phyloP scores from a whole-genome alignment of 2,888 invertebrate genomes.

The Colletes collaris region DNA sequence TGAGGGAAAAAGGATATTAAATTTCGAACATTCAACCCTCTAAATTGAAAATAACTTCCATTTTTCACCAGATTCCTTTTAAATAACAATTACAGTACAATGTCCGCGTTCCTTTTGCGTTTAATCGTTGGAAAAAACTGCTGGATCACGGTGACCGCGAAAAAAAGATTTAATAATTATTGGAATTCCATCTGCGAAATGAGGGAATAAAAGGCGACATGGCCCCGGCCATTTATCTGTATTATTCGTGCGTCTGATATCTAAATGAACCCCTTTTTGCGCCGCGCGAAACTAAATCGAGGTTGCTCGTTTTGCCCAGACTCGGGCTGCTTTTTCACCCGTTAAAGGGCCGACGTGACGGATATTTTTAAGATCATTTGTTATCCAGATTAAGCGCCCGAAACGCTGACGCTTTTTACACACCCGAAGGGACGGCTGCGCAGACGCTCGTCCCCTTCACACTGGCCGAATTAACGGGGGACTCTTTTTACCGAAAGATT shows the following conservation, averaged over 20 bases:
- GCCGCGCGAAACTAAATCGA: conserved; percentile 5
- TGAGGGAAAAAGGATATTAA: too few species aligned
- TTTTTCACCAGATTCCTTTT: too few species aligned
- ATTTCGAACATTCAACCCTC: too few species aligned
- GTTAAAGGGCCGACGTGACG: conserved; percentile 12
- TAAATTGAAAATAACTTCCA: too few species aligned
- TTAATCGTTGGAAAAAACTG: not conserved
- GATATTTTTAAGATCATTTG: conserved; percentile 49
- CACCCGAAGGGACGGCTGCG: not conserved
- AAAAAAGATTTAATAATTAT: conserved; percentile 37
- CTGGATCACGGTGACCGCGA: not conserved
- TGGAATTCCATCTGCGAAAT: conserved; percentile 36
- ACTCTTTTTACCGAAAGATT: not conserved
- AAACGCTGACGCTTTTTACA: conserved; percentile 26
- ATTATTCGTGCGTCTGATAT: conserved; percentile 22
- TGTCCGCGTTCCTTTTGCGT: not conserved
- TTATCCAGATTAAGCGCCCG: conserved; percentile 36
- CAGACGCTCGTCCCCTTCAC: not conserved
- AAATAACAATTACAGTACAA: too few species aligned
- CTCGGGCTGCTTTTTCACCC: not conserved
- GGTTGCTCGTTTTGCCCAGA: conserved; percentile 20
- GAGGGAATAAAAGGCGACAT: conserved; percentile 19
- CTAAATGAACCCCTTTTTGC: conserved; percentile 35
- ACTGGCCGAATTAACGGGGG: conserved; percentile 1
- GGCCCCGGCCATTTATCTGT: conserved; percentile 21